phyloP scores from a whole-genome alignment of 2,113 vertebrate species.

The Agelaius tricolor region DNA sequence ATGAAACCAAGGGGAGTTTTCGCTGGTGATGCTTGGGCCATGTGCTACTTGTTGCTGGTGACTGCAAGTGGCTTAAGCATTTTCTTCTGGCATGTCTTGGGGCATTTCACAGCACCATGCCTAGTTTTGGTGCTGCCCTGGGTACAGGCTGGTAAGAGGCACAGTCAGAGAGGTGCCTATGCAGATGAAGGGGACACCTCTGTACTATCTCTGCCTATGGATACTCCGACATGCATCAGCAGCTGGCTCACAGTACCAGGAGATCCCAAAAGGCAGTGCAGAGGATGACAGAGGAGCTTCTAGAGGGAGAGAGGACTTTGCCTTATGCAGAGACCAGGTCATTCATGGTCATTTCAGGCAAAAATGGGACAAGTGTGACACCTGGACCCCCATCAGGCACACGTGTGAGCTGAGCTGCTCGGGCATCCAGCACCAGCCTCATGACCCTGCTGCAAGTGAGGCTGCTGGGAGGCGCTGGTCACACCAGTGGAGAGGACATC shows the following conservation, averaged over 20 bases:
- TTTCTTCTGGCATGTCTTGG: neutral
- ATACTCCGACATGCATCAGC: neutral
- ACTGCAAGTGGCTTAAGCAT: neutral
- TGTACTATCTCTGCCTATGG: neutral
- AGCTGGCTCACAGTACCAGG: accelerated
- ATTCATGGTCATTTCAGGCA: neutral
- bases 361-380: neutral
- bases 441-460: accelerated
- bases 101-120: neutral
- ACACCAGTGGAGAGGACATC: neutral
- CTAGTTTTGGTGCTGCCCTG: neutral
- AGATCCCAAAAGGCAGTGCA: neutral
- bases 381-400: neutral
- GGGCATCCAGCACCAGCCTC: neutral
- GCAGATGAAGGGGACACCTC: neutral
- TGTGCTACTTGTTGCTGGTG: neutral
- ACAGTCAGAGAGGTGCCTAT: accelerated
- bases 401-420: accelerated
- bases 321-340: neutral
- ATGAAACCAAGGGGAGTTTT: neutral
- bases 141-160: neutral
- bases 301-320: neutral
- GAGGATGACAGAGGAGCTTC: neutral
- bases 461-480: accelerated
- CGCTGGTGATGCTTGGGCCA: accelerated